Conservation (phyloP, 2,113 vertebrate genomes). For the Dryoscopus gambensis region DNA sequence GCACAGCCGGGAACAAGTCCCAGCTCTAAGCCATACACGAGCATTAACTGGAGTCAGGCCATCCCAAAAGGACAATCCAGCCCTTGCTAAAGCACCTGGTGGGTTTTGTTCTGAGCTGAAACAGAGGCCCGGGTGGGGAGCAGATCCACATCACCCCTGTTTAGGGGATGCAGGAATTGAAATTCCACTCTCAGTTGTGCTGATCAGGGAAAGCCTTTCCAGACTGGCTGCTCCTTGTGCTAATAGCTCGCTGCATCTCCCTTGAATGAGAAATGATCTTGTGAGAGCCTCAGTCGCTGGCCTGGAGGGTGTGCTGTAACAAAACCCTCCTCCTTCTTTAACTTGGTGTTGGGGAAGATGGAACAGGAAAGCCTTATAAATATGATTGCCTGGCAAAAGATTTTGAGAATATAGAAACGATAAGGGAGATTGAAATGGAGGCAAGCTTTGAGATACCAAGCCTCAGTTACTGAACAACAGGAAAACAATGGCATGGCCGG, state of each 20-base stretch:
- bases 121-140: neutral
- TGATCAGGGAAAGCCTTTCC: neutral
- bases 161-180: neutral
- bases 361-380: too few species aligned
- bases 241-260: neutral
- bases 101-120: neutral
- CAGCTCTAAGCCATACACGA: neutral
- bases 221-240: too few species aligned
- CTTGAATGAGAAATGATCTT: neutral
- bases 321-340: neutral
- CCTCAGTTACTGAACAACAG: too few species aligned
- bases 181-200: neutral
- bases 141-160: neutral
- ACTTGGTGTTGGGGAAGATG: too few species aligned
- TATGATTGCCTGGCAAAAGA: too few species aligned
- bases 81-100: neutral
- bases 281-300: neutral
- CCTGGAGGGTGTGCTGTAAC: neutral
- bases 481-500: too few species aligned
- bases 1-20: neutral
- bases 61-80: neutral
- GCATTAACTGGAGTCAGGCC: neutral
- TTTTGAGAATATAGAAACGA: too few species aligned
- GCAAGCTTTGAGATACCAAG: too few species aligned
- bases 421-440: too few species aligned